Evolutionary conservation across 2,797 vertebrate genomes (phyloP), one percentile per base, ranked within the genome.

Genomic region (Triplophysa bombifrons): DNA sequence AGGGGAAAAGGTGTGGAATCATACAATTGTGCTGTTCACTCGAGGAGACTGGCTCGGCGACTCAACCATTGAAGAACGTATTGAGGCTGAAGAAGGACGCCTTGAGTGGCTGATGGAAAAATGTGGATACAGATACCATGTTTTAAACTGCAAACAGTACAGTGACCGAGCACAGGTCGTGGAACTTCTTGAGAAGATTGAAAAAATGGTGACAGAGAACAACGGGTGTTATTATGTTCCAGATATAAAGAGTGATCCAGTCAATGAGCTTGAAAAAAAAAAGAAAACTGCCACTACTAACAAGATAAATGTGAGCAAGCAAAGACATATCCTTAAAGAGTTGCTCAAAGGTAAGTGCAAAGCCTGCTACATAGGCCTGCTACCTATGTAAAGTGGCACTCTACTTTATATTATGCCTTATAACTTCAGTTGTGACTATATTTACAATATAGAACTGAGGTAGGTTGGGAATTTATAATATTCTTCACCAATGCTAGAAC

Each of bases 11-110:
- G 14, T 89, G 51, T 90, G 87, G 88, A 82, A 64, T 4, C 78
- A 88, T 56, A 88, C 88, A 1, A 46, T 86, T 1, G 71, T 90
- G 53, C 64, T 90, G 44, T 86, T 90, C 56, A 88, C 87, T 0
- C 34, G 41, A 67, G 85, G 78, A 20, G 87, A 89, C 64, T 87
- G 83, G 84, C 80, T 89, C 34, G 88, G 87, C 44, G 0, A 51
- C 14, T 87, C 83, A 74, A 84, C 75, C 34, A 72, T 88, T 41
- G 88, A 89, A 12, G 88, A 89, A 73, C 77, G 4, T 1, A 85
- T 86, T 72, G 87, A 85, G 65, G 77, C 82, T n/a, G 86, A 88
- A 27, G 80, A n/a, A 55, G 8, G 84, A 25, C 82, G 81, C 41
- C 81, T 90, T 34, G 46, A 81, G 82, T 86, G 86, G 87, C 69